phyloP scores from a whole-genome alignment of 2,113 vertebrate species.

The Columba janthina region DNA sequence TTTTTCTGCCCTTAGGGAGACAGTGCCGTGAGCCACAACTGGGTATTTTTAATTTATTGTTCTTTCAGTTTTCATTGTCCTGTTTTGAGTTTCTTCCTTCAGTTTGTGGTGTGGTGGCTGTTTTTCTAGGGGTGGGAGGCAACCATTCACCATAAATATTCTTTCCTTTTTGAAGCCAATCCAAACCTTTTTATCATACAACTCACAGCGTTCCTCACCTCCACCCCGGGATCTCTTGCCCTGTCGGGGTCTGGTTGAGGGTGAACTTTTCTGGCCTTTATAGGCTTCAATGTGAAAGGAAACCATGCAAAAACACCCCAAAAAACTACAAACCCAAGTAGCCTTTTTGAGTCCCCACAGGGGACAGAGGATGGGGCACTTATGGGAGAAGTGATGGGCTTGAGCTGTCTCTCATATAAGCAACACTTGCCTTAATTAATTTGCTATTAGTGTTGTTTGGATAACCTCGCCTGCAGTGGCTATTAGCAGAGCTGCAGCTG shows the following conservation, averaged over 20 bases:
- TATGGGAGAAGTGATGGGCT: neutral
- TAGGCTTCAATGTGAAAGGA: neutral
- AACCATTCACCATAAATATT: neutral
- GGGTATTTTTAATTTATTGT: neutral
- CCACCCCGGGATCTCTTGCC: neutral
- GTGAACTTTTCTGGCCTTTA: neutral
- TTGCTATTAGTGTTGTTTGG: neutral
- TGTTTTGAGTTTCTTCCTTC: neutral
- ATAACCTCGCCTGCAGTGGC: neutral
- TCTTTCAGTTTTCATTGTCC: neutral
- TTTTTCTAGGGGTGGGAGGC: neutral
- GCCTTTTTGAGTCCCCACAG: neutral
- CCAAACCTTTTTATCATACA: neutral
- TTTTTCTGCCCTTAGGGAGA: neutral
- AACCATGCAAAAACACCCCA: no score
- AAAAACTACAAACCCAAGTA: neutral
- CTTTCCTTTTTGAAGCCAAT: neutral
- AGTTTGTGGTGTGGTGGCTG: neutral
- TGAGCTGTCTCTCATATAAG: neutral
- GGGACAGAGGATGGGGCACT: neutral
- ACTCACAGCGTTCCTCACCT: accelerated
- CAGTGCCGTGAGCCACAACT: neutral
- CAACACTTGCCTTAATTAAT: neutral
- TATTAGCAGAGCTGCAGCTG: neutral
- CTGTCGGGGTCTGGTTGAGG: neutral